Conservation (phyloP, 1,140 invertebrate genomes). For the Muscidifurax raptorellus region DNA sequence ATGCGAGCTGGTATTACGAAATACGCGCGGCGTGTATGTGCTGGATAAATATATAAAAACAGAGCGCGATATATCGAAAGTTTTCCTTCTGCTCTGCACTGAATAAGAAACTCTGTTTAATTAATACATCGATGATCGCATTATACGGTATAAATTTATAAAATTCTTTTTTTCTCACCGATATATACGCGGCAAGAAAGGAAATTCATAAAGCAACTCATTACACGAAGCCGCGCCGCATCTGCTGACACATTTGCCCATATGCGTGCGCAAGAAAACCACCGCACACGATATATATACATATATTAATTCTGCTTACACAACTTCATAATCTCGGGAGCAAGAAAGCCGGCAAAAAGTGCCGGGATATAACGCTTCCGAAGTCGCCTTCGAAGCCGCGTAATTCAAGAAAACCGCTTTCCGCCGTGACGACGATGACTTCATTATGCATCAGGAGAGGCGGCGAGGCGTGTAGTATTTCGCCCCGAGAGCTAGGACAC, state of each 20-base stretch:
- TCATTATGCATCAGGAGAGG: conserved; percentile 24
- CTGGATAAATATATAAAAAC: no score
- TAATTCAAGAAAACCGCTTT: conserved; percentile 10
- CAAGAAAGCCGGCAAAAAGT: not conserved
- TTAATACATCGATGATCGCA: no score
- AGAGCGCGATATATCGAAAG: no score
- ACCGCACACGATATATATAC: no score
- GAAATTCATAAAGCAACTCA: not conserved
- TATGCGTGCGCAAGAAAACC: not conserved
- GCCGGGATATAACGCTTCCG: not conserved
- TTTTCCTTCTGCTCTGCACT: no score
- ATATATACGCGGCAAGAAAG: not conserved
- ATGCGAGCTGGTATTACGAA: not conserved
- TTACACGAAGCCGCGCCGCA: not conserved
- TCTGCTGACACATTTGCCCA: not conserved
- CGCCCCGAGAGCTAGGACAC: not conserved
- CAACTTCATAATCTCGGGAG: no score
- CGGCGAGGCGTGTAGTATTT: conserved; percentile 22
- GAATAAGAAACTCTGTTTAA: no score
- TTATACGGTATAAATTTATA: not conserved
- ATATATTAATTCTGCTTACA: conserved; percentile 4
- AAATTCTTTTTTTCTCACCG: not conserved
- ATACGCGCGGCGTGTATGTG: not conserved
- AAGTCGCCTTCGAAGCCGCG: not conserved
- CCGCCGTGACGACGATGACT: not conserved